Percentiles rank a stretch among this genome's conserved stretches.
These are phyloP conservation scores for Drosophila kepulauana DNA, from an alignment of 1,140 invertebrate species.

Conservation along the genomic window DNA sequence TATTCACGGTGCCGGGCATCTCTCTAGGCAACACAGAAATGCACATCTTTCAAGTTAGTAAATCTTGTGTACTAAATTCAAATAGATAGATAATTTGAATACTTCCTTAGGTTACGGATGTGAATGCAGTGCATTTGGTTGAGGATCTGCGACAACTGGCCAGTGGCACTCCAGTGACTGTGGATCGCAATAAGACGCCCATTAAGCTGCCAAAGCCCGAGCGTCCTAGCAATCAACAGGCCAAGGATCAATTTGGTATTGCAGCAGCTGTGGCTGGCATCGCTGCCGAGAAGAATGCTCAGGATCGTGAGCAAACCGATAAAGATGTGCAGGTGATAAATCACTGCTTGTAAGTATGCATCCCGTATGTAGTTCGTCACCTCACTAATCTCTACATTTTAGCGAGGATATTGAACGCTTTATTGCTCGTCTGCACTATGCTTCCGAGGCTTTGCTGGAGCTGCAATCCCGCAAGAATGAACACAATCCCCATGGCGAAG, in stretches of 20 bases:
- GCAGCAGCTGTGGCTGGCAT: slow-evolving; percentile 71
- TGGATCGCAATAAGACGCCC: slow-evolving; percentile 77
- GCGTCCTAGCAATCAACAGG: slow-evolving; percentile 53
- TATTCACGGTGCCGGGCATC: slow-evolving; percentile 76
- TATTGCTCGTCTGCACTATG: slow-evolving; percentile 76
- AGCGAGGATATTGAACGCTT: slow-evolving; percentile 78
- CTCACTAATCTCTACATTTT: not conserved
- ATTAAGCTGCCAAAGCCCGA: slow-evolving; percentile 72
- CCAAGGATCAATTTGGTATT: slow-evolving; percentile 78
- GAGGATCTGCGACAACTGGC: slow-evolving; percentile 86
- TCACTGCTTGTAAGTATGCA: slow-evolving; percentile 67
- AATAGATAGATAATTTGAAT: not conserved
- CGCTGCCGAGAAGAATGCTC: slow-evolving; percentile 73
- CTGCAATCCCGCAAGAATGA: slow-evolving; percentile 70
- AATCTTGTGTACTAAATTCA: not conserved
- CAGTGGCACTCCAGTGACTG: slow-evolving; percentile 61
- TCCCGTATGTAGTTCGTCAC: no score
- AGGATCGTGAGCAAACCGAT: slow-evolving; percentile 73
- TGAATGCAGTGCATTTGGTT: slow-evolving; percentile 86
- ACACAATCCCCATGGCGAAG: slow-evolving; percentile 78
- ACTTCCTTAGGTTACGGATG: slow-evolving; percentile 82
- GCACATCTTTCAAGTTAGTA: slow-evolving; percentile 77
- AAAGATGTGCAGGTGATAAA: slow-evolving; percentile 75
- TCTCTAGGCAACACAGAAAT: slow-evolving; percentile 79
- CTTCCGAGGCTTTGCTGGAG: slow-evolving; percentile 73